phyloP scores from a whole-genome alignment of 1,140 invertebrate species.

The Eumaeus atala region DNA sequence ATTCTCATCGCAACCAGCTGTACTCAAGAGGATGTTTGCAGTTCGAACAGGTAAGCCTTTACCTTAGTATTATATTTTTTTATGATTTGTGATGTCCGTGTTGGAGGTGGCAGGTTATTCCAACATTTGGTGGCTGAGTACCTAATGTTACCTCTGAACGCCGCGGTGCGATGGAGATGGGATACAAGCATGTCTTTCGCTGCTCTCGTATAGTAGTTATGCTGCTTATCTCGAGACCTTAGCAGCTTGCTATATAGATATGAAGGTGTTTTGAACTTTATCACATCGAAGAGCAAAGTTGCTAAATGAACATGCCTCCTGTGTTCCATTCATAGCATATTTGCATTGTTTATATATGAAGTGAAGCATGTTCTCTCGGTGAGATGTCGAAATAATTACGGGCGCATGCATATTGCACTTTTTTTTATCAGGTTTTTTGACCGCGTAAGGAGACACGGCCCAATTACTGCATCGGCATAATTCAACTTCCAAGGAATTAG shows the following conservation, averaged over 20 bases:
- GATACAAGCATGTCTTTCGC: neutral
- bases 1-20: too few relatives aligned
- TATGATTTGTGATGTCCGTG: too few relatives aligned
- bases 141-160: neutral
- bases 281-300: neutral
- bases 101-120: neutral
- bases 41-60: too few relatives aligned
- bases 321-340: conserved; percentile 3
- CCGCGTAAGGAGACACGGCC: too few relatives aligned
- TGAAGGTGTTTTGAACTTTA: neutral
- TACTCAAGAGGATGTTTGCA: too few relatives aligned
- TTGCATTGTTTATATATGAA: conserved; percentile 4
- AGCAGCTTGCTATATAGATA: conserved; percentile 6
- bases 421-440: too few relatives aligned
- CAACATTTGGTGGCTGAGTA: neutral
- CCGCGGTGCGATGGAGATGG: neutral
- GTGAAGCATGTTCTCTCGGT: neutral
- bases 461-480: too few relatives aligned
- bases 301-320: neutral
- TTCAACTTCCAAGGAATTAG: too few relatives aligned
- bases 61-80: too few relatives aligned
- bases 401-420: too few relatives aligned
- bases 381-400: too few relatives aligned
- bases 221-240: neutral
- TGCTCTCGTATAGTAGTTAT: neutral